Percentiles rank a stretch among this genome's conserved stretches.
phyloP scores from a whole-genome alignment of 2,113 vertebrate genomes.

The mouse (Mus musculus) region DNA sequence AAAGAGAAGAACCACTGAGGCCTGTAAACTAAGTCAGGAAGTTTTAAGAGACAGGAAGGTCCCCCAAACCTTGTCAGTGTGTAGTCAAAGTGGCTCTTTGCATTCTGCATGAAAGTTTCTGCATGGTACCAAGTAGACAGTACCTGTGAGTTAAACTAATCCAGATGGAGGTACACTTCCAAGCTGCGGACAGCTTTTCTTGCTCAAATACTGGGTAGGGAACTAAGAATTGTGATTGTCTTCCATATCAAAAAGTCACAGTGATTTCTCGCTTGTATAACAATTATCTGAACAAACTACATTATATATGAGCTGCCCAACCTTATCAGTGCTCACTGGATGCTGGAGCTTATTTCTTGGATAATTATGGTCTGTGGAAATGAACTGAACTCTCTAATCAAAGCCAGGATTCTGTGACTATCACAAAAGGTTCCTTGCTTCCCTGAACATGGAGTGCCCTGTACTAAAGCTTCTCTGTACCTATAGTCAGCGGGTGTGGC shows the following conservation, averaged over 20 bases:
- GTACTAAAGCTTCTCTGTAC: neutral
- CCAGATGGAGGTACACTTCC: neutral
- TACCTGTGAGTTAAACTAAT: neutral
- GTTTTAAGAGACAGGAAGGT: neutral
- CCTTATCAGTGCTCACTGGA: neutral
- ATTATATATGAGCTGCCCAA: neutral
- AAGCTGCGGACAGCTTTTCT: neutral
- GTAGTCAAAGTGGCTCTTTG: neutral
- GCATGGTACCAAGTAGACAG: neutral
- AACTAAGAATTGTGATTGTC: neutral
- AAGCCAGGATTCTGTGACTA: neutral
- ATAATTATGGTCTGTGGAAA: neutral
- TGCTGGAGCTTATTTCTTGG: neutral
- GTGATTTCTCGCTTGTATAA: constrained; percentile 34
- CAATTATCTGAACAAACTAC: constrained; percentile 7
- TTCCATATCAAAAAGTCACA: constrained; percentile 54
- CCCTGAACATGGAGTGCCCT: neutral
- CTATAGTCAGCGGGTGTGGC: neutral
- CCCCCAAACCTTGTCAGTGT: neutral
- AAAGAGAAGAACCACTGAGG: neutral
- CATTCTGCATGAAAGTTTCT: neutral
- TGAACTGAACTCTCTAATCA: neutral
- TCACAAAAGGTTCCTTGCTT: neutral
- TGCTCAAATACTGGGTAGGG: neutral
- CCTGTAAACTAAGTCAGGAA: neutral